Evolutionary conservation across 2,797 vertebrate genomes (phyloP).

Genomic region (Anomalospiza imberbis): DNA sequence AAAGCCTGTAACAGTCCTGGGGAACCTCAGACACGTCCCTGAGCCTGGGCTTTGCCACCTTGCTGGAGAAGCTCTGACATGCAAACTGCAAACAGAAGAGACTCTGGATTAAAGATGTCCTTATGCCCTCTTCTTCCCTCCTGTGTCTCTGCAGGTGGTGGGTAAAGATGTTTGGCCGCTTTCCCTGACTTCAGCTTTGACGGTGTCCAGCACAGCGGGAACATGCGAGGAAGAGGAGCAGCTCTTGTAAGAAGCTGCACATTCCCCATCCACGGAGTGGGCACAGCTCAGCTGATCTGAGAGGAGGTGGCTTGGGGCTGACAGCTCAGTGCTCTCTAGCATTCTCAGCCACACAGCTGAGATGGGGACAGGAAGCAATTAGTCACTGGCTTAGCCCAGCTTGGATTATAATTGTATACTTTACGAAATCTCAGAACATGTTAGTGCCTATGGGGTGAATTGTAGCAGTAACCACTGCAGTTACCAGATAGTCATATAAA

Average conservation of each 20-base stretch:
- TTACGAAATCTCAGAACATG: constrained; percentile 16
- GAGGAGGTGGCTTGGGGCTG: background rate
- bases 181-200: background rate
- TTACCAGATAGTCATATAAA: constrained; percentile 32
- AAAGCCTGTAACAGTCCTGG: background rate
- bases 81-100: background rate
- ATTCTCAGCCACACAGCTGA: background rate
- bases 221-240: background rate
- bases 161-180: background rate
- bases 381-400: background rate
- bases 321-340: background rate
- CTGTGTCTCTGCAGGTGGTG: background rate
- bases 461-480: background rate
- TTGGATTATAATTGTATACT: background rate
- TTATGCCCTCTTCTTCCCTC: background rate
- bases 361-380: background rate
- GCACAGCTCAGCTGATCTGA: background rate
- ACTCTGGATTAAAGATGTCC: background rate
- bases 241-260: background rate
- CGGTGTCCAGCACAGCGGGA: background rate
- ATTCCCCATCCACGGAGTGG: fast-evolving
- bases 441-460: constrained; percentile 16
- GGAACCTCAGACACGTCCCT: background rate
- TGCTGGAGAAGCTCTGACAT: background rate
- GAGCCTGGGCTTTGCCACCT: background rate